A percentile compares a stretch with the other conserved stretches of the same genome.
phyloP scores from a whole-genome alignment of 2,797 vertebrate genomes.

The Pseudotriccus pelzelni region DNA sequence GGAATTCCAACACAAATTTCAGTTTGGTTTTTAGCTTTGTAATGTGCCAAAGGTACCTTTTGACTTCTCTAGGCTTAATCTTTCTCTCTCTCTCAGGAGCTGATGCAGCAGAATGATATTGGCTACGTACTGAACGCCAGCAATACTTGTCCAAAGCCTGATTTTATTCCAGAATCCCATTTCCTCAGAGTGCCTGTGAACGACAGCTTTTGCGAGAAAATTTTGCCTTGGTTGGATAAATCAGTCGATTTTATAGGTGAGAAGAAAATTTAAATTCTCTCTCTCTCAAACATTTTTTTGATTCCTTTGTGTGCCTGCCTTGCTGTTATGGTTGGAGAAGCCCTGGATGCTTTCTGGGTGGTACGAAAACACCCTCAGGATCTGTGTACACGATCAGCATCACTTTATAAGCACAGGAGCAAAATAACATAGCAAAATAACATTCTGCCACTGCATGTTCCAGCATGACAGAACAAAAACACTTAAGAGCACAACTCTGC shows the following conservation, averaged over 20 bases:
- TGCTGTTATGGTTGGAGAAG: neutral
- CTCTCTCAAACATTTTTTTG: neutral
- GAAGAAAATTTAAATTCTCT: conserved; percentile 6
- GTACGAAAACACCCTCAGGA: neutral
- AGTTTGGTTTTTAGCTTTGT: neutral
- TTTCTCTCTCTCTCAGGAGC: conserved; percentile 78
- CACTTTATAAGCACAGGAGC: neutral
- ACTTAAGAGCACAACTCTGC: neutral
- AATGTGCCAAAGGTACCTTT: neutral
- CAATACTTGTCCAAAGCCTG: conserved; percentile 94
- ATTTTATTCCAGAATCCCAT: conserved; percentile 92
- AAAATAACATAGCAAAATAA: neutral
- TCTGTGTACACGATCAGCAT: neutral
- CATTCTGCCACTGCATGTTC: neutral
- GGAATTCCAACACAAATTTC: neutral
- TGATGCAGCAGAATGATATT: conserved; percentile 96
- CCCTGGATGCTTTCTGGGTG: neutral
- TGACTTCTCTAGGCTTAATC: neutral
- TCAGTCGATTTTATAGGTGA: conserved; percentile 97
- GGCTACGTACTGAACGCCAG: conserved; percentile 92
- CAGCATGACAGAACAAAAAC: neutral
- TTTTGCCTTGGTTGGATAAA: conserved; percentile 94
- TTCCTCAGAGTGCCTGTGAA: conserved; percentile 95
- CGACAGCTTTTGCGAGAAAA: conserved; percentile 97
- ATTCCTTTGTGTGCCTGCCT: neutral